Evolutionary conservation across 2,888 invertebrate genomes (phyloP).

Genomic region (Latheticus oryzae): DNA sequence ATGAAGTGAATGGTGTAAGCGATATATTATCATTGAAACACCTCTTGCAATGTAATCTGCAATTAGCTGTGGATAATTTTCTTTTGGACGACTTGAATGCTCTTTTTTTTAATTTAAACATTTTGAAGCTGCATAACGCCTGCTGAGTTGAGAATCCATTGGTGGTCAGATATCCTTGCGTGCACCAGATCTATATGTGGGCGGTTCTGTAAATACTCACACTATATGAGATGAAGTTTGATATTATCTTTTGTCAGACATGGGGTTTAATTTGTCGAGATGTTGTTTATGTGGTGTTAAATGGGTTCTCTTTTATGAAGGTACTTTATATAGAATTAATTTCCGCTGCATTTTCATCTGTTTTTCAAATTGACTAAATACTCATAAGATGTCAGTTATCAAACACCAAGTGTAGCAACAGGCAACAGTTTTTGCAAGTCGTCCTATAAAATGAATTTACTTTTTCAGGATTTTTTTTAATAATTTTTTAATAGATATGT

Average conservation of each 20-base stretch:
- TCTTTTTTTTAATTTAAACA: conserved; percentile 3
- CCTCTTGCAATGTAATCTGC: conserved; percentile 10
- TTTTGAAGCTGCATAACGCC: conserved; percentile 27
- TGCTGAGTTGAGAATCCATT: conserved; percentile 44
- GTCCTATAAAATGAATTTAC: no score
- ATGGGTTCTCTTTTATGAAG: no score
- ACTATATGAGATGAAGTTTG: not conserved
- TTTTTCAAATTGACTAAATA: no score
- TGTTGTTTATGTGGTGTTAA: not conserved
- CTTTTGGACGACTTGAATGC: not conserved
- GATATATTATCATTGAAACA: conserved; percentile 1
- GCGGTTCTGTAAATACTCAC: conserved; percentile 9
- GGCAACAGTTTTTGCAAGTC: no score
- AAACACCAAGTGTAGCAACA: no score
- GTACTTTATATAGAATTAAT: no score
- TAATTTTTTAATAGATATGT: no score
- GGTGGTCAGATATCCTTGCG: conserved; percentile 42
- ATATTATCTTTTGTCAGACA: conserved; percentile 2
- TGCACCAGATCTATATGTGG: conserved; percentile 10
- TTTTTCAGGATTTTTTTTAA: no score
- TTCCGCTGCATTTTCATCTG: no score
- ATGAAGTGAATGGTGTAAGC: conserved; percentile 3
- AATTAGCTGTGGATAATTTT: conserved; percentile 4
- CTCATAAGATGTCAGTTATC: no score
- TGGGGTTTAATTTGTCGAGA: conserved; percentile 5